A percentile compares a stretch with the other conserved stretches of the same genome.
Evolutionary conservation across 2,113 vertebrate species (phyloP).

Genomic region (Lanius ludovicianus): DNA sequence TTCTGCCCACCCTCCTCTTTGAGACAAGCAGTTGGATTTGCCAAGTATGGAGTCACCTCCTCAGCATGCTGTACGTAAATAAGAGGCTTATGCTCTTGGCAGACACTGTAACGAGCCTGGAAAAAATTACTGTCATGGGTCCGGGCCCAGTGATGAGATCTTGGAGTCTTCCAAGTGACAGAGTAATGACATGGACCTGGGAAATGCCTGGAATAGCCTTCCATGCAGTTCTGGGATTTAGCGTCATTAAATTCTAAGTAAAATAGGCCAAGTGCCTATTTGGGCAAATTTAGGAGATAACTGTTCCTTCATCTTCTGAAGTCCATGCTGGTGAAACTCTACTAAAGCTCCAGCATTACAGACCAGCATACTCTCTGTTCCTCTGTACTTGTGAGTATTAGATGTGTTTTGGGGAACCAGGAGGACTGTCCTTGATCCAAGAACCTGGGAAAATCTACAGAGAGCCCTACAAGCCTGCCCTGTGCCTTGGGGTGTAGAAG

Average conservation of each 20-base stretch:
- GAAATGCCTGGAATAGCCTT: slow-evolving; percentile 5
- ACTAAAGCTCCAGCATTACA: not conserved
- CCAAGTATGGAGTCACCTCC: not conserved
- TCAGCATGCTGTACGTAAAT: not conserved
- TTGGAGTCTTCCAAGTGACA: not conserved
- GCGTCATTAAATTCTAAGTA: not conserved
- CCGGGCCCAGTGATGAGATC: not conserved
- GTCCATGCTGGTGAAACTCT: not conserved
- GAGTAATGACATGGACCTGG: not conserved
- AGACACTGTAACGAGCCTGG: not conserved
- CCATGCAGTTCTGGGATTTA: not conserved
- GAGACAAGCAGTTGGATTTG: not conserved
- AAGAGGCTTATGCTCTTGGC: not conserved
- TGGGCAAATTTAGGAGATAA: not conserved
- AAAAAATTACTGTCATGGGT: not conserved
- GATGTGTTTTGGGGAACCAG: not conserved
- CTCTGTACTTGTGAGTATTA: not conserved
- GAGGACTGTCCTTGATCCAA: not conserved
- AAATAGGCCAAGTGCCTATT: not conserved
- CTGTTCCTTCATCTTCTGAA: not conserved
- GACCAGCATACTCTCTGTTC: not conserved
- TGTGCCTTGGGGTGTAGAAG: not conserved
- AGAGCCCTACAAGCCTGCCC: not conserved
- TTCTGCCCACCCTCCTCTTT: not conserved
- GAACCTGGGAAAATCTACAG: not conserved